phyloP scores from a whole-genome alignment of 2,888 invertebrate species.

The Habrosyne pyritoides region DNA sequence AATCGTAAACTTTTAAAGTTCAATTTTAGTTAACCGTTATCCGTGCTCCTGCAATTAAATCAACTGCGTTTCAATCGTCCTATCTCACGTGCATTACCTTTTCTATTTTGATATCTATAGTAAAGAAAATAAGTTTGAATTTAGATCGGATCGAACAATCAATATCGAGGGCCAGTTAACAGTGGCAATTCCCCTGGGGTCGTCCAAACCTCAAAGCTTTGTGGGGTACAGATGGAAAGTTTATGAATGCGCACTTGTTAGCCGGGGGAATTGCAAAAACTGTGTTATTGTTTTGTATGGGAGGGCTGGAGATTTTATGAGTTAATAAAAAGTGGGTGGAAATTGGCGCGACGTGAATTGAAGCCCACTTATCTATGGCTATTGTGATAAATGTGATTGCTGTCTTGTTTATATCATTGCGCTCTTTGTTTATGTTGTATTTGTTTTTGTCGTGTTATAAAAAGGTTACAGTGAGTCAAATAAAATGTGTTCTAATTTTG shows the following conservation, averaged over 20 bases:
- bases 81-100: slow-evolving; percentile 23
- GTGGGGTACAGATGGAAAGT: slow-evolving; percentile 74
- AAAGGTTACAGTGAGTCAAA: neutral
- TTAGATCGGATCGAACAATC: slow-evolving; percentile 36
- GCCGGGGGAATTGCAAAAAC: slow-evolving; percentile 75
- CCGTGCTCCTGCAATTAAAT: slow-evolving; percentile 42
- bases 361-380: slow-evolving; percentile 38
- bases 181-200: slow-evolving; percentile 64
- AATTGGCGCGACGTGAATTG: slow-evolving; percentile 52
- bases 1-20: slow-evolving; percentile 15
- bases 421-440: slow-evolving; percentile 16
- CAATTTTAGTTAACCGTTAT: slow-evolving; percentile 21
- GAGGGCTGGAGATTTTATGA: slow-evolving; percentile 66
- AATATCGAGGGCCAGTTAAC: slow-evolving; percentile 69
- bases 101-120: slow-evolving; percentile 30
- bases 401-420: slow-evolving; percentile 38
- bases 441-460: slow-evolving; percentile 7
- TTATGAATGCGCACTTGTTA: slow-evolving; percentile 79
- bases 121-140: slow-evolving; percentile 17
- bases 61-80: slow-evolving; percentile 29
- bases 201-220: slow-evolving; percentile 69
- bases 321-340: slow-evolving; percentile 75
- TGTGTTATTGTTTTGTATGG: slow-evolving; percentile 74
- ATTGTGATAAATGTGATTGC: slow-evolving; percentile 57
- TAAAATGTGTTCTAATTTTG: neutral